phyloP scores from a whole-genome alignment of 2,888 invertebrate species.

The Nipponacmea schrenckii region DNA sequence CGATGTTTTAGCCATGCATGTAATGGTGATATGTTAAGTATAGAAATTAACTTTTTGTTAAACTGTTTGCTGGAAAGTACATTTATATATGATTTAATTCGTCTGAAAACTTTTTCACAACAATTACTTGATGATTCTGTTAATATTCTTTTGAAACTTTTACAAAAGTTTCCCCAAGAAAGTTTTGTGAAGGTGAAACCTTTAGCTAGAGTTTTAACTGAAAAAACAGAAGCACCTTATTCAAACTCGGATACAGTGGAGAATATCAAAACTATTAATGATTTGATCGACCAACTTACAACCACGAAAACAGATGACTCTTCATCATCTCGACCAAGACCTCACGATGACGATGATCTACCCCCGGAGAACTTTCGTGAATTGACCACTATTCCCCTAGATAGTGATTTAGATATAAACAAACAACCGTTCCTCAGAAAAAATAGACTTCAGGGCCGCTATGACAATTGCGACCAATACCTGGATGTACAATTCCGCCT shows the following conservation, averaged over 20 bases:
- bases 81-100: constrained; percentile 9
- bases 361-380: constrained; percentile 69
- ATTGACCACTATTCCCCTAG: constrained; percentile 57
- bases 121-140: neutral
- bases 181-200: neutral
- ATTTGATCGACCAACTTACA: neutral
- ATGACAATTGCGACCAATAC: constrained; percentile 76
- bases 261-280: neutral
- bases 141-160: neutral
- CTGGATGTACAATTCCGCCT: constrained; percentile 80
- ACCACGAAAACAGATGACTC: neutral
- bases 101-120: neutral
- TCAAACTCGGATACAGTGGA: neutral
- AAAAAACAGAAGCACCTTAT: too few species aligned
- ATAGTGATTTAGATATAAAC: constrained; percentile 55
- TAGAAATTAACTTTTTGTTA: constrained; percentile 8
- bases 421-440: constrained; percentile 70
- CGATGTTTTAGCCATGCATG: constrained; percentile 17
- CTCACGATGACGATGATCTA: constrained; percentile 20
- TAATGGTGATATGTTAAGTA: constrained; percentile 9
- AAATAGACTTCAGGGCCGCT: constrained; percentile 75
- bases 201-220: neutral
- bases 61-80: neutral
- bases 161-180: neutral
- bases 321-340: neutral